Base-by-base conservation (phyloP, 2,113 vertebrate species). In the Gymnorhina tibicen region DNA sequence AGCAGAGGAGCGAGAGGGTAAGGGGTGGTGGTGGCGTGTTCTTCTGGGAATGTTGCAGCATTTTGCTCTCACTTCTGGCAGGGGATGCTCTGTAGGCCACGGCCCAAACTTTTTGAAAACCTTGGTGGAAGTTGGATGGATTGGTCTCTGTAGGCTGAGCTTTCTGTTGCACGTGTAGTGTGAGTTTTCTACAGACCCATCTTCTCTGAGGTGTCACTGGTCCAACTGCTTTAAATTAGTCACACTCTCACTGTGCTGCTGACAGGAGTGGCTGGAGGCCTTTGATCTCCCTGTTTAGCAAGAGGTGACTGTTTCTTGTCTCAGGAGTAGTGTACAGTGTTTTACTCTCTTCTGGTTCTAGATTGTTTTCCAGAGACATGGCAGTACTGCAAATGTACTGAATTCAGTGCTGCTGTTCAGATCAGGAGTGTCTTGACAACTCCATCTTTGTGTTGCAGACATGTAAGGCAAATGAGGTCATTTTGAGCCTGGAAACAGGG, bases 11-110 rank as follows among this genome's bases (percentile, higher is more conserved):
- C 63, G 21, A 63, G 22, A 19, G 44, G 47, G 15, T 56, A 58
- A 78, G 75, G 60, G 62, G 3, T 16, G 16, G 10, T 4, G 0
- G 10, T 33, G 19, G 3, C 9, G 1, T 6, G 1, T 35, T 68
- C 26, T 18, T 49, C 55, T 35, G 30, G 30, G 47, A 33, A 2
- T 44, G 7, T 13, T 37, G 46, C 50, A 69, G 66, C 23, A 0
- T 37, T 41, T 42, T 24, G 20, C 46, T 68, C 18, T 83, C 41
- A 4, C 50, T 91, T 47, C 33, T 67, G 32, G 27, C 42, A 39
- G 50, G 33, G 41, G 30, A 35, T 49, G 11, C n/a, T 66, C 49
- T 47, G 37, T 41, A 52, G 26, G 35, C 46, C 2, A 0, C 8
- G 17, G 37, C 35, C 74, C 21, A 15, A 22, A 10, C 13, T 42